Evolutionary conservation across 37 sponge, comb jelly and placozoan genomes (phyloP).

Genomic region (Cladorhizidae sp.): DNA sequence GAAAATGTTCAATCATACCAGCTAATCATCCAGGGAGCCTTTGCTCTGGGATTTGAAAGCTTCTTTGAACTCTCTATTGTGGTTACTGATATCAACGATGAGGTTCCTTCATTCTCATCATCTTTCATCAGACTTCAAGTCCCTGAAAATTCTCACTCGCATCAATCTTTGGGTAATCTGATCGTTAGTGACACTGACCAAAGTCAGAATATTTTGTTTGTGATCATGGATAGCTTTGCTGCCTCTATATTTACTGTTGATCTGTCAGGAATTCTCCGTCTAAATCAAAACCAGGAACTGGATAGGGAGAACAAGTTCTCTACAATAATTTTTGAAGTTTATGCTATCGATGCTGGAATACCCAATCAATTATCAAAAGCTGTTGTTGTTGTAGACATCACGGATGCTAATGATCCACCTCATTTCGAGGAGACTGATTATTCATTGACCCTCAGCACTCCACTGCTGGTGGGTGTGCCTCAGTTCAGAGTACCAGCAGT

Average conservation of each 20-base stretch:
- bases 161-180: constrained; percentile 1
- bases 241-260: constrained; percentile 29
- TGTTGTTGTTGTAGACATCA: constrained; percentile 26
- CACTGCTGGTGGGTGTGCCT: constrained; percentile 10
- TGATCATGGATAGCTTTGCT: constrained; percentile 37
- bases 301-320: constrained; percentile 37
- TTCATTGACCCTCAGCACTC: constrained; percentile 38
- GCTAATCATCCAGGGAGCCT: constrained; percentile 51
- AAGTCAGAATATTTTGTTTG: constrained; percentile 31
- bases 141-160: constrained; percentile 23
- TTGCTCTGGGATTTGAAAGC: constrained; percentile 5
- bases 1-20: constrained; percentile 38
- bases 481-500: constrained; percentile 36
- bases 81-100: constrained; percentile 66
- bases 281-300: constrained; percentile 10
- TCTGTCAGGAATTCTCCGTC: constrained; percentile 16
- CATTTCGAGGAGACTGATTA: constrained; percentile 25
- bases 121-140: constrained; percentile 11
- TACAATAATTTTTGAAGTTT: constrained; percentile 22
- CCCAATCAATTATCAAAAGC: constrained; percentile 27
- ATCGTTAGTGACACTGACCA: constrained; percentile 41
- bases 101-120: constrained; percentile 35
- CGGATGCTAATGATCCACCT: constrained; percentile 61
- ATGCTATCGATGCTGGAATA: constrained; percentile 41
- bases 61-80: constrained; percentile 33